Evolutionary conservation across 2,113 vertebrate species (phyloP).

Genomic region (Candoia aspera): DNA sequence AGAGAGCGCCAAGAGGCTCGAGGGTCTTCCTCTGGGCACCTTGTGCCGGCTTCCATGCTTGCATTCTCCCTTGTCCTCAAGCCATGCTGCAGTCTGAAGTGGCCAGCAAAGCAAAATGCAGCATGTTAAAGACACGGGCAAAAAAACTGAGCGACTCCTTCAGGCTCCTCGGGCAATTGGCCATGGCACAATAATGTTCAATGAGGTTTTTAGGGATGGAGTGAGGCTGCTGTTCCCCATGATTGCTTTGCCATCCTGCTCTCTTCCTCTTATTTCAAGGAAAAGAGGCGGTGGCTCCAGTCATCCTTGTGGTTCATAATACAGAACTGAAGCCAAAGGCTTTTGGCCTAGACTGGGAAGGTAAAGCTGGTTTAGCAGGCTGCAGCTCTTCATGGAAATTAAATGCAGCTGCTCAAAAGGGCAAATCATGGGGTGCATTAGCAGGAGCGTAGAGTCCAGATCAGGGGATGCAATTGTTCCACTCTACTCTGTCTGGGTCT

Average conservation of each 20-base stretch:
- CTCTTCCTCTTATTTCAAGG: not conserved
- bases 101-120: not conserved
- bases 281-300: not conserved
- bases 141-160: not conserved
- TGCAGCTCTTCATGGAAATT: not conserved
- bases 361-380: not conserved
- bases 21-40: not conserved
- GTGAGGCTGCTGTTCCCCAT: not conserved
- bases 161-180: not conserved
- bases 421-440: not conserved
- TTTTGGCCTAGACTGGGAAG: not conserved
- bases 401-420: not conserved
- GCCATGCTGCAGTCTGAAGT: not conserved
- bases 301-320: not conserved
- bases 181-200: not conserved
- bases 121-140: not conserved
- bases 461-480: not conserved
- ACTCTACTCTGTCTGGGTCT: not conserved
- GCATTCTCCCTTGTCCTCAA: not conserved
- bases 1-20: not conserved
- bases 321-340: not conserved
- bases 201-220: not conserved
- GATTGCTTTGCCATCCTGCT: not conserved
- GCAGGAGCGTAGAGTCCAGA: not conserved
- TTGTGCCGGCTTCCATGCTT: not conserved